phyloP scores from a whole-genome alignment of 2,113 vertebrate genomes.

The Progne subis region DNA sequence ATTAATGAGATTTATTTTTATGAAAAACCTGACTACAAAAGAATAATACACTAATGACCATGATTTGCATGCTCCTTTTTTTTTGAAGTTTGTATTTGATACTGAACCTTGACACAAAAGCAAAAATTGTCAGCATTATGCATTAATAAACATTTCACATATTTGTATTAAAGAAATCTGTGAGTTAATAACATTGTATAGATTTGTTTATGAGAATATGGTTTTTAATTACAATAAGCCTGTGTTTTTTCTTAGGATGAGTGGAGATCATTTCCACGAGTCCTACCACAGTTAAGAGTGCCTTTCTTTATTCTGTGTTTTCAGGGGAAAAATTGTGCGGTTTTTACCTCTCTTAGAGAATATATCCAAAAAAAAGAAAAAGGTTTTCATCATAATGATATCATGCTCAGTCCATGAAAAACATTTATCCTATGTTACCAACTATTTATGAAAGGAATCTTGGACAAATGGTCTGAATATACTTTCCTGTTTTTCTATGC shows the following conservation, averaged over 20 bases:
- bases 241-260: neutral
- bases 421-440: neutral
- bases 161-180: neutral
- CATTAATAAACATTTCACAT: neutral
- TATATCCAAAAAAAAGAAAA: neutral
- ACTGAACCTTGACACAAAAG: neutral
- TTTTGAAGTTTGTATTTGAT: neutral
- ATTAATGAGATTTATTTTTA: neutral
- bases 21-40: neutral
- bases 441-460: neutral
- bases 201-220: neutral
- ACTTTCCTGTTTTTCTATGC: neutral
- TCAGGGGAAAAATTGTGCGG: neutral
- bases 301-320: neutral
- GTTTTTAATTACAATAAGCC: neutral
- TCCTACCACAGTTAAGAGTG: neutral
- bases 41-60: conserved; percentile 3
- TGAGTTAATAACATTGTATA: neutral
- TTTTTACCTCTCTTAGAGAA: neutral
- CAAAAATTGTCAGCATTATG: neutral
- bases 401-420: neutral
- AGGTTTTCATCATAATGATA: neutral
- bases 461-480: neutral
- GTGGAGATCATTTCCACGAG: neutral
- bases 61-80: neutral